phyloP scores from a whole-genome alignment of 2,888 invertebrate species.

The Ormyrus pomaceus region DNA sequence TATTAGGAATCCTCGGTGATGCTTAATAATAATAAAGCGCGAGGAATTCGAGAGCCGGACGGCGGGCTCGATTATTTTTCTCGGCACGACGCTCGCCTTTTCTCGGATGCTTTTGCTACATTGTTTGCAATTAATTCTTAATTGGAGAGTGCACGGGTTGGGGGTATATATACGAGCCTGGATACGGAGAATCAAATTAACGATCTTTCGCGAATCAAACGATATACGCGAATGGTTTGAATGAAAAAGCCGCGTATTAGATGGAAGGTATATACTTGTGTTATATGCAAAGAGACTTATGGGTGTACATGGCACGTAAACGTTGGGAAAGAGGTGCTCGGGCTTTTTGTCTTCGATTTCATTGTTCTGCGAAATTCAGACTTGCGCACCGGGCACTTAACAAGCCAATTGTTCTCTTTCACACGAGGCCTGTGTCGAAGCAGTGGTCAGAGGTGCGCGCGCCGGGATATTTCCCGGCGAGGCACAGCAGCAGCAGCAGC shows the following conservation, averaged over 20 bases:
- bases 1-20: background rate
- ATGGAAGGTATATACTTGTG: background rate
- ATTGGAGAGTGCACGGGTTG: conserved; percentile 20
- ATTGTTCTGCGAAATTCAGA: conserved; percentile 48
- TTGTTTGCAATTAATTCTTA: conserved; percentile 31
- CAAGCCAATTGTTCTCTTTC: conserved; percentile 55
- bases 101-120: background rate
- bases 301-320: background rate
- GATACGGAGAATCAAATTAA: conserved; percentile 17
- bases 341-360: conserved; percentile 36
- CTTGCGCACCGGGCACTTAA: conserved; percentile 20
- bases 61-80: background rate
- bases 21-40: background rate
- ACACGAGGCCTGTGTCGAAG: conserved; percentile 23
- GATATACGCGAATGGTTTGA: background rate
- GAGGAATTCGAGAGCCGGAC: background rate
- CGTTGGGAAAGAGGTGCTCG: conserved; percentile 29
- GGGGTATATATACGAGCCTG: too few relatives aligned
- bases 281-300: background rate
- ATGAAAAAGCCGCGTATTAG: conserved; percentile 30
- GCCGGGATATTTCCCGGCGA: too few relatives aligned
- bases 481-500: too few relatives aligned
- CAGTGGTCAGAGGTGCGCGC: background rate
- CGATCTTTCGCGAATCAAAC: conserved; percentile 18
- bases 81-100: too few relatives aligned